Base-by-base conservation (phyloP, 2,797 vertebrate genomes). In the Eremophila alpestris region DNA sequence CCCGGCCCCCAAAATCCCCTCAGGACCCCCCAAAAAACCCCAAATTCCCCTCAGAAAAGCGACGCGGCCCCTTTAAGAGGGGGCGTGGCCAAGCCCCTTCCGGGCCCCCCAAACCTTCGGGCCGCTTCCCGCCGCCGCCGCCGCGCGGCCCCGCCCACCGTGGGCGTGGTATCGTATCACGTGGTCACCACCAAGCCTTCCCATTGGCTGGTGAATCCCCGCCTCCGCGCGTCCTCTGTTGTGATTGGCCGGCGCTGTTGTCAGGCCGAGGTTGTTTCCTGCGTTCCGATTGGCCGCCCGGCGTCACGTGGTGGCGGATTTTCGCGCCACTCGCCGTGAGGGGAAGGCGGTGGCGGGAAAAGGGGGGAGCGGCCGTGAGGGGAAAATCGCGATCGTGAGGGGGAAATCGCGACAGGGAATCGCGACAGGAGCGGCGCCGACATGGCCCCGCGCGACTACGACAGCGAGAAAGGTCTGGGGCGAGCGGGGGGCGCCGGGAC, bases 121-220 rank as follows among this genome's bases (percentile, higher is more conserved):
- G 34, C 55, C 55, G 2, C 1, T 59, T 74, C 71, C 55, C n/a
- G 55, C 71, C 12, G 70, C 71, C 43, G 43, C 71, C 55, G 70
- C 51, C 51, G 27, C 16, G 51, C 27, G 51, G 51, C 29, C 51
- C 29, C 51, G 29, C 51, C 51, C 11, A 2, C 17, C 7, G 3
- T 13, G 45, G 45, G 45, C 55, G 43, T 2, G 43, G 13, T 5
- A 11, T 22, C 16, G 1, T 8, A 6, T 5, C 56, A 59, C 71
- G 55, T 34, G 40, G 4, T 2, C 16, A 2, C 6, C 1, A 1
- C 5, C 3, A 1, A 5, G 15, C 41, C 2, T 60, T 40, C 5
- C 73, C 26, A 60, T 75, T 75, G 73, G 73, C 6, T 1, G 45
- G 0, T 7, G 1, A 1, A 0, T 16, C 16, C 22, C 29, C 21